Base-by-base conservation (phyloP, 2,797 vertebrate genomes). In the Periophthalmus magnuspinnatus region DNA sequence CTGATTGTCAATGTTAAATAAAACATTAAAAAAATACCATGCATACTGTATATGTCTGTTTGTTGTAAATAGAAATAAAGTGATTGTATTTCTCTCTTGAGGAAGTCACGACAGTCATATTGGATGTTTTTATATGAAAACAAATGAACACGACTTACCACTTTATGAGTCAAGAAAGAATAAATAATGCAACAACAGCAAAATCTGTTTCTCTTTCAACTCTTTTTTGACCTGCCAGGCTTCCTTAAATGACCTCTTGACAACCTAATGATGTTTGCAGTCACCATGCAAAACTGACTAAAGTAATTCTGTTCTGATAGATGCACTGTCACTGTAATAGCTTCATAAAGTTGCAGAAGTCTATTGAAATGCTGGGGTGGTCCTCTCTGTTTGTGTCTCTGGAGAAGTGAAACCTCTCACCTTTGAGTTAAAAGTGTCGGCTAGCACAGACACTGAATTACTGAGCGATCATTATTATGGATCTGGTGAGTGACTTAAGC, bases 391-490 rank as follows among this genome's bases (percentile, higher is more conserved):
- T 75, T 68, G 69, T 62, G 73, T 75, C 71, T 56, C 60, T 52
- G 34, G 69, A 73, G 50, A 33, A 68, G 33, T 34, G 56, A 50
- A 77, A 72, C 60, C 78, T 69, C 68, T 79, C 63, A 80, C 72
- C 71, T 77, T 68, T 28, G 57, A 70, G 69, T 36, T 59, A 19
- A 16, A 32, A 55, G 60, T 69, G 60, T 41, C 52, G 6, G n/a
- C 57, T 73, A 61, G 38, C 64, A 21, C 58, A 75, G 68, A 68
- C 45, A 71, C 33, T 38, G 45, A 74, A 81, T 76, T 72, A 75
- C n/a, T 14, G 22, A 33, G 54, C 19, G 69, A 71, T 79, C 60
- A 66, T 82, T 78, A 79, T 75, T 73, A 82, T 82, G 73, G 79
- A 80, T 81, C 78, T 67, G 34, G 17, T 68, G 67, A 19, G 65